Conservation (phyloP, 2,888 invertebrate species). For the Chaetoderma sp. region DNA sequence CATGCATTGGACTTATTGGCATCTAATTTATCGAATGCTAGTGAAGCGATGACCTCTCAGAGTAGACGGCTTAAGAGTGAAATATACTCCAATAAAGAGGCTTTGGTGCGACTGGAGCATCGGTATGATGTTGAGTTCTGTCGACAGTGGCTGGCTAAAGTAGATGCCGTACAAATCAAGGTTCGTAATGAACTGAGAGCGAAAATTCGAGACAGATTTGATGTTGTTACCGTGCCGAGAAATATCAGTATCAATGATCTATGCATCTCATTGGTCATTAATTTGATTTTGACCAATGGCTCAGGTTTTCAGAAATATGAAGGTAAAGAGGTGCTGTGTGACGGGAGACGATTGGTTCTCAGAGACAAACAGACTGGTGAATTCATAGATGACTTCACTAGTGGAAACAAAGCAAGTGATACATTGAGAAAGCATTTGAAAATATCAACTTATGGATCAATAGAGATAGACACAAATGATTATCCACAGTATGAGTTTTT, state of each 20-base stretch:
- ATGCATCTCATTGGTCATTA: slow-evolving; percentile 64
- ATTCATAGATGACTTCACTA: slow-evolving; percentile 63
- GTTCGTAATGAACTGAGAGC: slow-evolving; percentile 53
- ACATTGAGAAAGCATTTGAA: too few species aligned
- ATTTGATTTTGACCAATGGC: slow-evolving; percentile 67
- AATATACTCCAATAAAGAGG: slow-evolving; percentile 54
- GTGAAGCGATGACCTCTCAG: slow-evolving; percentile 35
- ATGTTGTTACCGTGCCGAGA: slow-evolving; percentile 58
- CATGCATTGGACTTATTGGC: slow-evolving; percentile 57
- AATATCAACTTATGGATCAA: too few species aligned
- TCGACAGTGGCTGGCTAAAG: slow-evolving; percentile 62
- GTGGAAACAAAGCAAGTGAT: slow-evolving; percentile 56
- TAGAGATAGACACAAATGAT: too few species aligned
- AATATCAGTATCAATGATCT: slow-evolving; percentile 65
- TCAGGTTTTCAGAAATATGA: slow-evolving; percentile 59
- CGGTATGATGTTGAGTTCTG: slow-evolving; percentile 63
- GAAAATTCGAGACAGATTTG: slow-evolving; percentile 63
- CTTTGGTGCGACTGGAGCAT: slow-evolving; percentile 52
- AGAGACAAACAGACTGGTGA: slow-evolving; percentile 56
- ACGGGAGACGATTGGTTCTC: slow-evolving; percentile 58
- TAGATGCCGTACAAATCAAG: slow-evolving; percentile 57
- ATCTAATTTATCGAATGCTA: slow-evolving; percentile 47
- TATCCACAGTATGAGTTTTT: too few species aligned
- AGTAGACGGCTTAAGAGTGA: slow-evolving; percentile 53
- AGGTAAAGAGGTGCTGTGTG: slow-evolving; percentile 52